Conservation (phyloP, 2,113 vertebrate species). For the Gavia stellata region DNA sequence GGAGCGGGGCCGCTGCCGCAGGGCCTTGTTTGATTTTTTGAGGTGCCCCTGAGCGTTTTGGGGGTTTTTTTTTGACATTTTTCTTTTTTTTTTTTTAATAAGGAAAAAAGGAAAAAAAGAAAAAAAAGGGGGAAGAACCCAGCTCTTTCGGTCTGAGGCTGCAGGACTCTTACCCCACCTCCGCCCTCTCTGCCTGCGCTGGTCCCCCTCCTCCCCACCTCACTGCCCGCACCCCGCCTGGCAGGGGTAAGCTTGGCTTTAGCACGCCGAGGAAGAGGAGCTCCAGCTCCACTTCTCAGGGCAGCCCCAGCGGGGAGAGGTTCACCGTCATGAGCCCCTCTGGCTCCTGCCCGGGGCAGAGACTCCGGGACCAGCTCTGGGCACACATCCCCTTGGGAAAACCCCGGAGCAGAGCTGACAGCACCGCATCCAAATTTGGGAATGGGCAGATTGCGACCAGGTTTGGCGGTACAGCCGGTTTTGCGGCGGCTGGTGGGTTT, state of each 20-base stretch:
- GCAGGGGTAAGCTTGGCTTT: not conserved
- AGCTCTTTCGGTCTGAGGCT: slow-evolving; percentile 79
- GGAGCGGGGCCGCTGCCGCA: not conserved
- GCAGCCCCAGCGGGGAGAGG: not conserved
- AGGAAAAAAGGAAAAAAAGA: not conserved
- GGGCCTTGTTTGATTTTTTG: not conserved
- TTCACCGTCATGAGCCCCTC: not conserved
- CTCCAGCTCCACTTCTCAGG: not conserved
- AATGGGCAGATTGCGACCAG: not conserved
- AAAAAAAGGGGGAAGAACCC: slow-evolving; percentile 71
- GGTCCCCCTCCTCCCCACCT: not conserved
- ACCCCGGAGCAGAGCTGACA: not conserved
- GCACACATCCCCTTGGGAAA: not conserved
- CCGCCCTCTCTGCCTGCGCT: slow-evolving; percentile 19
- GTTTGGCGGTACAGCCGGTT: not conserved
- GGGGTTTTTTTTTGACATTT: not conserved
- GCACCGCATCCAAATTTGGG: not conserved
- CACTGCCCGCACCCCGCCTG: not conserved
- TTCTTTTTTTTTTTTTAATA: not conserved
- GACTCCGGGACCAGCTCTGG: not conserved
- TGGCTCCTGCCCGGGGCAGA: not conserved
- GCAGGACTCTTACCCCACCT: slow-evolving; percentile 62
- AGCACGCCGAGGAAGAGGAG: not conserved
- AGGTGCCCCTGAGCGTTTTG: slow-evolving; percentile 42
- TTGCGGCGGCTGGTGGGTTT: not conserved